Percentiles rank a stretch among this genome's conserved stretches.
Evolutionary conservation across 2,888 invertebrate species (phyloP).

Genomic region (Stenurella melanura): DNA sequence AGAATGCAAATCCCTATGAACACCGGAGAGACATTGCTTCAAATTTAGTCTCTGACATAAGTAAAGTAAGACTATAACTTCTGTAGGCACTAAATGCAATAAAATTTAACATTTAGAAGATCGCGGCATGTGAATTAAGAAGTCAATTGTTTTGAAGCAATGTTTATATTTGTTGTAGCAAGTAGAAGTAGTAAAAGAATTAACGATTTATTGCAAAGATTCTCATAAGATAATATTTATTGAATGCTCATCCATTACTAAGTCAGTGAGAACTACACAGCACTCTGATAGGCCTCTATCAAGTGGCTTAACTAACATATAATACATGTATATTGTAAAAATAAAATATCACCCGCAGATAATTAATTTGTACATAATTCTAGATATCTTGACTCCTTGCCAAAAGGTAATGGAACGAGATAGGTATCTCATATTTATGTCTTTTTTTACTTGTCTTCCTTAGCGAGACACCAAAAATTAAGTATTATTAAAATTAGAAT

Average conservation of each 20-base stretch:
- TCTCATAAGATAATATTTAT: not conserved
- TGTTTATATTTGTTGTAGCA: constrained; percentile 26
- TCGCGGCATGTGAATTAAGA: not conserved
- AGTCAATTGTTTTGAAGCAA: constrained; percentile 40
- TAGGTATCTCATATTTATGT: not conserved
- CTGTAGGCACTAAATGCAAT: not conserved
- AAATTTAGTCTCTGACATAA: constrained; percentile 19
- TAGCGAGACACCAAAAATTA: not conserved
- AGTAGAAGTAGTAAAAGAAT: constrained; percentile 24
- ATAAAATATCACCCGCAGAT: not conserved
- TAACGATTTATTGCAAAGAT: constrained; percentile 5
- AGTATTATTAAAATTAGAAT: not conserved
- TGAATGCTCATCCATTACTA: not conserved
- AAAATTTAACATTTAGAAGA: constrained; percentile 7
- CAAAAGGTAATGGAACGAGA: not conserved
- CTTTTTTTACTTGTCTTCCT: not conserved
- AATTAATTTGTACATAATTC: not conserved
- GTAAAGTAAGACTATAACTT: not conserved
- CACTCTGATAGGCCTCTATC: not conserved
- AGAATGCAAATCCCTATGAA: constrained; percentile 6
- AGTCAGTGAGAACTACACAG: not conserved
- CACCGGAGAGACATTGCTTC: constrained; percentile 26
- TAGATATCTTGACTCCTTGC: not conserved
- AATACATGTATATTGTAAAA: not conserved
- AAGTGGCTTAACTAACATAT: not conserved